phyloP scores from a whole-genome alignment of 2,797 vertebrate species.

The Cyclura pinguis region DNA sequence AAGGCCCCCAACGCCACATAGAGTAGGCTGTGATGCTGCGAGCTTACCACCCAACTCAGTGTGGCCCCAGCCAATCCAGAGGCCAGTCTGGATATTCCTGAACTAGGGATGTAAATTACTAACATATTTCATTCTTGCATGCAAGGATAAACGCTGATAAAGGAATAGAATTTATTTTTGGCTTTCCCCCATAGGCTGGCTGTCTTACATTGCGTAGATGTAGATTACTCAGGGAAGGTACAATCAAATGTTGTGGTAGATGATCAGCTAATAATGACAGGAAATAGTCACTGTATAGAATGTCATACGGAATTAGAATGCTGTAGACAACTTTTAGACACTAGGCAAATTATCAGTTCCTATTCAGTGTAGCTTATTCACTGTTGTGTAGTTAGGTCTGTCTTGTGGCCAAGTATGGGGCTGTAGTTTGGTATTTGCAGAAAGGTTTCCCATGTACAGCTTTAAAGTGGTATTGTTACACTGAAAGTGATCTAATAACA shows the following conservation, averaged over 20 bases:
- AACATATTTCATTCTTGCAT: too few species aligned
- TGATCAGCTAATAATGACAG: not conserved
- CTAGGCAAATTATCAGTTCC: not conserved
- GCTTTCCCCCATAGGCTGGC: too few species aligned
- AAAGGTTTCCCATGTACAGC: not conserved
- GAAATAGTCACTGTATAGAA: not conserved
- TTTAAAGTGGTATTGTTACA: not conserved
- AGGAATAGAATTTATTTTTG: too few species aligned
- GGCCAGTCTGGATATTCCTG: too few species aligned
- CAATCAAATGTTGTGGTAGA: not conserved
- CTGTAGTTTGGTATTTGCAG: constrained; percentile 50
- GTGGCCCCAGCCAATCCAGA: too few species aligned
- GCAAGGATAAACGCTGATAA: too few species aligned
- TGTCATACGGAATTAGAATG: not conserved
- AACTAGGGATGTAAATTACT: too few species aligned
- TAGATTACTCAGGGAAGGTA: not conserved
- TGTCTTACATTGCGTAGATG: not conserved
- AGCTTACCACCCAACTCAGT: too few species aligned
- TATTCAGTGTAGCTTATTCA: not conserved
- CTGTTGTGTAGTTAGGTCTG: constrained; percentile 58
- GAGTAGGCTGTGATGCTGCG: too few species aligned
- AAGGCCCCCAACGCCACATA: too few species aligned
- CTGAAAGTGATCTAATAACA: not conserved
- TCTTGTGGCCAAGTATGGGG: constrained; percentile 72
- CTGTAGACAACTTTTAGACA: not conserved